Conservation (phyloP, 2,113 vertebrate genomes). For the Trichechus manatus region DNA sequence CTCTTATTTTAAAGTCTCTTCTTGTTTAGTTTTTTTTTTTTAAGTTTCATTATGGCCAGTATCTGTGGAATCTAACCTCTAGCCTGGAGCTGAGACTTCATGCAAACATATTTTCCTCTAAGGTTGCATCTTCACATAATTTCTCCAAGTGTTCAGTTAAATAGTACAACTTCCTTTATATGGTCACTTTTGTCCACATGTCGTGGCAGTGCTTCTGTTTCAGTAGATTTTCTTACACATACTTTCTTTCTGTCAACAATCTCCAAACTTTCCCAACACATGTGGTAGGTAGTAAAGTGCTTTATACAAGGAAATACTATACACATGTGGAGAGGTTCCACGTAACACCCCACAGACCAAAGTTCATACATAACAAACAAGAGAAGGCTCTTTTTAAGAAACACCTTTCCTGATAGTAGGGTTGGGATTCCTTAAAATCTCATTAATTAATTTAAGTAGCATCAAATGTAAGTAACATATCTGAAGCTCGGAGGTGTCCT, state of each 20-base stretch:
- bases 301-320: slow-evolving; percentile 89
- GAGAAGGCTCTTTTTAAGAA: slow-evolving; percentile 80
- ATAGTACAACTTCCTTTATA: slow-evolving; percentile 72
- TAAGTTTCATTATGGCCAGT: slow-evolving; percentile 69
- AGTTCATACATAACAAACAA: slow-evolving; percentile 67
- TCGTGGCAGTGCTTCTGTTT: slow-evolving; percentile 83
- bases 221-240: slow-evolving; percentile 55
- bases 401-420: slow-evolving; percentile 65
- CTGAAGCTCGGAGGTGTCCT: background rate
- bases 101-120: slow-evolving; percentile 83
- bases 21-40: slow-evolving; percentile 59
- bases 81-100: slow-evolving; percentile 85
- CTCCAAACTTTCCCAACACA: slow-evolving; percentile 77
- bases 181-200: background rate
- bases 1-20: slow-evolving; percentile 79
- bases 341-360: slow-evolving; percentile 81
- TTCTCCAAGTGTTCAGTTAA: slow-evolving; percentile 77
- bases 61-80: slow-evolving; percentile 76
- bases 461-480: background rate
- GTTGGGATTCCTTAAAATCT: slow-evolving; percentile 52
- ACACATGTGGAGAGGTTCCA: slow-evolving; percentile 80
- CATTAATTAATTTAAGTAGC: slow-evolving; percentile 75
- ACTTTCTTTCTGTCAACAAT: slow-evolving; percentile 78
- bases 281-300: slow-evolving; percentile 93
- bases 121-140: slow-evolving; percentile 71